Evolutionary conservation across 2,888 invertebrate species (phyloP).

Genomic region (Kryphioiulus occultus): DNA sequence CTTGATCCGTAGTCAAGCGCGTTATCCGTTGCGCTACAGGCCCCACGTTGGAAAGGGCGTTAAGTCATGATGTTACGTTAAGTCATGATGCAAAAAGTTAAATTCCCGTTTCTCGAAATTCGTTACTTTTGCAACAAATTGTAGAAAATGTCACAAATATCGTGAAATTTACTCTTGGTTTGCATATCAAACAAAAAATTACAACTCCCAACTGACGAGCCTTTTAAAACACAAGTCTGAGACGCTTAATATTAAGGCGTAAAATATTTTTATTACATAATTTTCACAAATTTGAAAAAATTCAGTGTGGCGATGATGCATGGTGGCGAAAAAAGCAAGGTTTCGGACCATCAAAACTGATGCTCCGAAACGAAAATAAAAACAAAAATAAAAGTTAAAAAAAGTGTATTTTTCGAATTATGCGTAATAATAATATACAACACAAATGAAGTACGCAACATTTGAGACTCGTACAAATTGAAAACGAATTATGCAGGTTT

Average conservation of each 20-base stretch:
- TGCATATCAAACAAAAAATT: too few species aligned
- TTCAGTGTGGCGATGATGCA: constrained; percentile 23
- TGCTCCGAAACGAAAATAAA: too few species aligned
- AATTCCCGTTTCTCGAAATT: too few species aligned
- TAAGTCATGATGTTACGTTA: background rate
- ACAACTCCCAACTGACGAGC: too few species aligned
- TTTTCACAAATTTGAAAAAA: constrained; percentile 7
- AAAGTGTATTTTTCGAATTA: constrained; percentile 7
- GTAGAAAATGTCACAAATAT: too few species aligned
- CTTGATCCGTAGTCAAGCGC: too few species aligned
- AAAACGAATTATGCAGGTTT: background rate
- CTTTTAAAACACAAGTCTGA: background rate
- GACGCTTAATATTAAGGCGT: background rate
- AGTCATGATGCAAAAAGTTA: too few species aligned
- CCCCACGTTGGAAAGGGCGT: background rate
- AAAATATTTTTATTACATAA: constrained; percentile 1
- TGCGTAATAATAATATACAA: constrained; percentile 5
- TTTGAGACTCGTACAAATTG: constrained; percentile 23
- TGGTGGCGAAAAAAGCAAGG: background rate
- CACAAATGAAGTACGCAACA: background rate
- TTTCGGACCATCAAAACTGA: background rate
- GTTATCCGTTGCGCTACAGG: constrained; percentile 50
- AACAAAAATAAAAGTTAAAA: too few species aligned
- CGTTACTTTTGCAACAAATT: too few species aligned
- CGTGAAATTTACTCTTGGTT: too few species aligned